A percentile compares a stretch with the other conserved stretches of the same genome.
phyloP scores from a whole-genome alignment of 2,113 vertebrate genomes.

The Gobio gobio region DNA sequence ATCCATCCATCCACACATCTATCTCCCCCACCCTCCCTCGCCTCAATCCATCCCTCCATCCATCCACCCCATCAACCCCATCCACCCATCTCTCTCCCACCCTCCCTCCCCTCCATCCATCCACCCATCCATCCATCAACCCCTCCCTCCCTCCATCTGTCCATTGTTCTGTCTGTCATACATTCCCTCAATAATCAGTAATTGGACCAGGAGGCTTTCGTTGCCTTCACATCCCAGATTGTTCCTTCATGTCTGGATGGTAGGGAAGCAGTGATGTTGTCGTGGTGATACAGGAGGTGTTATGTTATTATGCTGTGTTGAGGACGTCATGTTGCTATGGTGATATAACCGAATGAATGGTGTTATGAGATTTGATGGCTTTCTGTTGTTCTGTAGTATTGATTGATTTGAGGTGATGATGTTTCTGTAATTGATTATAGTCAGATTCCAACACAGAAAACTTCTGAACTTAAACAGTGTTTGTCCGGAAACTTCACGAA shows the following conservation, averaged over 20 bases:
- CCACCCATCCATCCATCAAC: no score
- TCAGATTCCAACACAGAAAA: neutral
- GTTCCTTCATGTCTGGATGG: slow-evolving; percentile 6
- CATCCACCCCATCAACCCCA: no score
- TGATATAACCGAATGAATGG: slow-evolving; percentile 15
- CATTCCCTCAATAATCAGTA: neutral
- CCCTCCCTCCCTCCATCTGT: neutral
- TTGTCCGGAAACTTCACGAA: neutral
- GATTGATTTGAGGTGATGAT: slow-evolving; percentile 4
- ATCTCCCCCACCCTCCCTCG: no score
- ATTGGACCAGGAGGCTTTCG: neutral
- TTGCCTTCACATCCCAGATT: neutral
- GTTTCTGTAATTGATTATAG: neutral
- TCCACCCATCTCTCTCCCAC: no score
- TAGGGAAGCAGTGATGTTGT: slow-evolving; percentile 16
- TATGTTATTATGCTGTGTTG: slow-evolving; percentile 27
- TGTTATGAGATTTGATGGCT: neutral
- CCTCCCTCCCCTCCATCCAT: no score
- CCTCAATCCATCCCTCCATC: fast-evolving
- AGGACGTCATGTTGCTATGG: slow-evolving; percentile 16
- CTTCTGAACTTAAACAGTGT: neutral
- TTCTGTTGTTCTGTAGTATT: neutral
- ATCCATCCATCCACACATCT: no score
- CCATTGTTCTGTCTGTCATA: neutral
- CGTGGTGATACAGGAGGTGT: slow-evolving; percentile 14